These are phyloP conservation scores for Agelas oroides DNA, from an alignment of 37 sponge, comb jelly and placozoan genomes.

Conservation along the genomic window DNA sequence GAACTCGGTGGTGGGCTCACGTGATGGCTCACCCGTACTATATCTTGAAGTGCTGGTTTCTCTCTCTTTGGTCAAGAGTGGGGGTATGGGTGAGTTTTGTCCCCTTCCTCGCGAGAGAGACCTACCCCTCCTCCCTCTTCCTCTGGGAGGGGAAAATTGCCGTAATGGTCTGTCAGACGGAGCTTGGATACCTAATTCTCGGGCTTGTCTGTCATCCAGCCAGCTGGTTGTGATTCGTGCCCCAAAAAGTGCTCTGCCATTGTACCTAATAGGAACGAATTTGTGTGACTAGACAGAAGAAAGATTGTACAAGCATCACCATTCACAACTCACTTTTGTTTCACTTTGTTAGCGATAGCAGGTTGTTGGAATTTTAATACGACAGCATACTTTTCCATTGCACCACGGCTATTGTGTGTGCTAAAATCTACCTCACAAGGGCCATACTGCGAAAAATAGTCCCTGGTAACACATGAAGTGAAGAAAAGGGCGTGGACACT, in stretches of 20 bases:
- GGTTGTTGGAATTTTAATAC: slow-evolving; percentile 16
- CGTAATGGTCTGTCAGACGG: neutral
- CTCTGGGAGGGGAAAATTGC: neutral
- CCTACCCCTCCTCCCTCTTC: neutral
- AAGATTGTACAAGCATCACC: neutral
- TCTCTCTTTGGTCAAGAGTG: no score
- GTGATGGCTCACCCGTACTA: no score
- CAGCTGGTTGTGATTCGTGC: slow-evolving; percentile 31
- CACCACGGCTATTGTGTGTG: no score
- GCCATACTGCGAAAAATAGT: slow-evolving; percentile 31
- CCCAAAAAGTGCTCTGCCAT: slow-evolving; percentile 19
- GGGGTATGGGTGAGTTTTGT: neutral
- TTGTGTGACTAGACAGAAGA: no score
- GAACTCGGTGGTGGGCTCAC: no score
- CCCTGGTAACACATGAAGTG: neutral
- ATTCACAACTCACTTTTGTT: slow-evolving; percentile 40
- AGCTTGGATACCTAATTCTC: slow-evolving; percentile 12
- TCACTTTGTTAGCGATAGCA: slow-evolving; percentile 33
- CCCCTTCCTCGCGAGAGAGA: neutral
- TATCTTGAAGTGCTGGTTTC: neutral
- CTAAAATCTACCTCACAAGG: neutral
- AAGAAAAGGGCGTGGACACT: neutral
- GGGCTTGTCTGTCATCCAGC: slow-evolving; percentile 3
- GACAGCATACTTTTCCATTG: neutral
- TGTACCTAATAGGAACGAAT: slow-evolving; percentile 20